A percentile compares a stretch with the other conserved stretches of the same genome.
These are phyloP conservation scores for Punctoribates punctum DNA, from an alignment of 2,888 invertebrate species.

Conservation along the genomic window DNA sequence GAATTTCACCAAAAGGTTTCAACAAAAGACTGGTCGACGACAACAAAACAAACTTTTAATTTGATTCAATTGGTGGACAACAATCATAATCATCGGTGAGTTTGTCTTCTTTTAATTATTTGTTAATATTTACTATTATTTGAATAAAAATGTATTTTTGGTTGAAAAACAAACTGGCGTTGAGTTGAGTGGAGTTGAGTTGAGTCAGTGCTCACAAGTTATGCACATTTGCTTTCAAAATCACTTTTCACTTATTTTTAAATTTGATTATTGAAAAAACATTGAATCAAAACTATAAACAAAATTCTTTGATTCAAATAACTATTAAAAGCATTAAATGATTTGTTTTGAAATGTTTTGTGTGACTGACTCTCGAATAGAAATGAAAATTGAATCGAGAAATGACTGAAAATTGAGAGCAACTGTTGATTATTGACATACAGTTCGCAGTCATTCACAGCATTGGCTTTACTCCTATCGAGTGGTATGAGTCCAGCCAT, in stretches of 20 bases:
- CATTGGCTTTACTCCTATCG: neutral
- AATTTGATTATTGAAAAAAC: too few species aligned
- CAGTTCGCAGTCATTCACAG: constrained; percentile 6
- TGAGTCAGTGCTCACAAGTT: too few species aligned
- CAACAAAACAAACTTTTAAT: constrained; percentile 1
- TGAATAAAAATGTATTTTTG: too few species aligned
- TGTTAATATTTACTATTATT: neutral
- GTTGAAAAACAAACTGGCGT: too few species aligned
- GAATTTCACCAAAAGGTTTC: neutral
- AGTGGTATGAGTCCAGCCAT: constrained; percentile 3
- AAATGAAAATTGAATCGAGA: neutral
- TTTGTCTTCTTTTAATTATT: neutral
- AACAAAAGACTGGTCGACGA: neutral
- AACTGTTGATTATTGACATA: constrained; percentile 13
- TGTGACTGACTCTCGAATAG: too few species aligned
- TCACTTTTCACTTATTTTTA: too few species aligned
- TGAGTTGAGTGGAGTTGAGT: too few species aligned
- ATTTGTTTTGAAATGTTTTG: too few species aligned
- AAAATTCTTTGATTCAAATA: too few species aligned
- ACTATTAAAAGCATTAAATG: neutral
- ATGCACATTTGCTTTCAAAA: too few species aligned
- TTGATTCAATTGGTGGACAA: neutral
- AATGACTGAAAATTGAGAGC: neutral
- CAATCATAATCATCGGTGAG: neutral
- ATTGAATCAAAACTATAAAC: too few species aligned